Conservation (phyloP, 2,113 vertebrate genomes). For the Hydrochoerus hydrochaeris region DNA sequence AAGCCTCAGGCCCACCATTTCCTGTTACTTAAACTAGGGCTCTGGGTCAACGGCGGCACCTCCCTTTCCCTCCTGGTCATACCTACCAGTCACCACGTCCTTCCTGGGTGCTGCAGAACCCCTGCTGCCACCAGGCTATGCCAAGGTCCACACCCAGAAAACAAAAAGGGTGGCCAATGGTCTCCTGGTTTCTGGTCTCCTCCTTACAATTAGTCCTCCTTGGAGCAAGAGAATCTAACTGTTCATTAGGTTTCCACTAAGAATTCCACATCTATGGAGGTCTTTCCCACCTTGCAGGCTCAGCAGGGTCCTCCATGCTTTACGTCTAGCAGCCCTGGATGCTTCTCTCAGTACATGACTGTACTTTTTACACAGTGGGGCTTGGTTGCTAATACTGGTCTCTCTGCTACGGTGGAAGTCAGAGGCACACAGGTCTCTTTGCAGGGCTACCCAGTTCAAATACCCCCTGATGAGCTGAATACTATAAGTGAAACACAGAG, state of each 20-base stretch:
- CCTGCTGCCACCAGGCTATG: background rate
- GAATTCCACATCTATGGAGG: background rate
- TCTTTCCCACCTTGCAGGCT: background rate
- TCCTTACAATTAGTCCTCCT: background rate
- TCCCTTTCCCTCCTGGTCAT: background rate
- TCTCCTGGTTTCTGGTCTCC: background rate
- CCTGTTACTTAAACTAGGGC: background rate
- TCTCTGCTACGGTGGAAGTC: background rate
- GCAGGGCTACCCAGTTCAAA: background rate
- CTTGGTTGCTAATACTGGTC: background rate
- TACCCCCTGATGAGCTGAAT: background rate
- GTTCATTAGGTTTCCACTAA: background rate
- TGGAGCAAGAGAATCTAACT: background rate
- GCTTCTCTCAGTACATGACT: too few relatives aligned
- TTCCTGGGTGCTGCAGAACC: background rate
- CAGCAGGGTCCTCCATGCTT: rapidly evolving
- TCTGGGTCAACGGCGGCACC: too few relatives aligned
- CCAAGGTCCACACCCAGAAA: background rate
- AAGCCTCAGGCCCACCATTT: background rate
- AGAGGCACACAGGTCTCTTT: background rate
- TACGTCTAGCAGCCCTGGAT: background rate
- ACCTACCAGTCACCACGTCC: background rate
- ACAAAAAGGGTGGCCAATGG: too few relatives aligned
- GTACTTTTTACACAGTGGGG: background rate
- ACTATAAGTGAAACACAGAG: background rate